Base-by-base conservation (phyloP, 2,113 vertebrate genomes). In the Brachyhypopomus gauderio region DNA sequence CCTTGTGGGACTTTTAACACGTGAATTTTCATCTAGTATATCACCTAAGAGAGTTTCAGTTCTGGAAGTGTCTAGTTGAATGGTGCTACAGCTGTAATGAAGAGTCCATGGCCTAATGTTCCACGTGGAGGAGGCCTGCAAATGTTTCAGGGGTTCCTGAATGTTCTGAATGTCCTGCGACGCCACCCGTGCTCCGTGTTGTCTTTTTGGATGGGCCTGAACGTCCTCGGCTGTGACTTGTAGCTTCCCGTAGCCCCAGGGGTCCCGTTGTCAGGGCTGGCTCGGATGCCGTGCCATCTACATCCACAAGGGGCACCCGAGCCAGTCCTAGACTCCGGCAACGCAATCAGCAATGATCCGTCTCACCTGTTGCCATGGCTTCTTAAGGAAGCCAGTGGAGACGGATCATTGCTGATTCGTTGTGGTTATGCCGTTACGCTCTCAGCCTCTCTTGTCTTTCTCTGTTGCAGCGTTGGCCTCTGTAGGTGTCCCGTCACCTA, bases 1-100 rank as follows among this genome's bases (percentile, higher is more conserved):
- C 72, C 82, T 75, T 83, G 4, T 80, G 81, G 69, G 84, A 81
- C 60, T 30, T 48, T 71, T 45, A 75, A 74, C 25, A 48, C 66
- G 63, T 75, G 79, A 71, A 81, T 81, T 73, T 83, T 84, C 22
- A 71, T 71, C 48, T 69, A 58, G 45, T 75, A 8, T 16, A 25
- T 36, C 20, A 52, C 55, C 66, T 55, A 36, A 82, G 79, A 64
- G 64, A 36, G 71, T 78, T 63, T 83, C 60, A 70, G 62, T 62
- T 79, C 63, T 72, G 12, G 72, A 64, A 58, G 66, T 38, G 19
- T 34, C 25, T 76, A 23, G 41, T 52, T 62, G 73, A 34, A 59
- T 72, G 52, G 67, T 19, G 58, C 63, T 83, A 58, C 79, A 81
- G 17, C 67, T 64, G 22, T 81, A 66, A 86, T 86, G 34, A 48